Base-by-base conservation (phyloP, 2,888 invertebrate genomes). In the Schizotus pectinicornis region DNA sequence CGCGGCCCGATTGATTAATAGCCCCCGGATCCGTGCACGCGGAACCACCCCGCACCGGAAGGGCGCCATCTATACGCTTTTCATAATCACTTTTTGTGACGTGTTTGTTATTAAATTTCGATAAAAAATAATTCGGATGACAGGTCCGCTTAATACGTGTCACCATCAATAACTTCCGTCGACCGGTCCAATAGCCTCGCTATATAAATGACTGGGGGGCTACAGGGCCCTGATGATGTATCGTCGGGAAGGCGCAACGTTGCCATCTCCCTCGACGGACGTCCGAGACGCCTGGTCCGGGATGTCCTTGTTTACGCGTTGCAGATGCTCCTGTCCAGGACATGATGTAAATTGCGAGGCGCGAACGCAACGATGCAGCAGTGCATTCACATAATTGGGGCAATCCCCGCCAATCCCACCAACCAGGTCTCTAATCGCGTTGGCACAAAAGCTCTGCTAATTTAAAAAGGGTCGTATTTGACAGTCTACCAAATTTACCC, bases 131-230 rank as follows among this genome's bases (percentile, higher is more conserved):
- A 75, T 74, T 74, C 70, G 68, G 69, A 66, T 71, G 74, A 74
- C 74, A 70, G 71, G 67, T 64, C 62, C 71, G 75, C 73, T 77
- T 76, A 75, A 76, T 76, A 77, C 74, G 74, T 75, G 77, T 76
- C 75, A 72, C 74, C 75, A 77, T 77, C 76, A 77, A 77, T 77
- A 77, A 77, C 75, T 75, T 69, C 65, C 65, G 68, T 70, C 72
- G 71, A 67, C 67, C 67, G 65, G 67, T 63, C 60, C 62, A 59
- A 56, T 52, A 60, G 62, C 62, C 59, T 48, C 62, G 62, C 65
- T 63, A 60, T 66, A 67, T 67, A 67, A 68, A 66, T 68, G 67
- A 66, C 64, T 58, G 55, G 56, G 52, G 46, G 56, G 45, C 48
- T 53, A 48, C 53, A 47, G 51, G 22, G 42, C 43, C 49, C 54